These are phyloP conservation scores for Rhopalosiphum nymphaeae DNA, from an alignment of 2,888 invertebrate species.

Conservation along the genomic window DNA sequence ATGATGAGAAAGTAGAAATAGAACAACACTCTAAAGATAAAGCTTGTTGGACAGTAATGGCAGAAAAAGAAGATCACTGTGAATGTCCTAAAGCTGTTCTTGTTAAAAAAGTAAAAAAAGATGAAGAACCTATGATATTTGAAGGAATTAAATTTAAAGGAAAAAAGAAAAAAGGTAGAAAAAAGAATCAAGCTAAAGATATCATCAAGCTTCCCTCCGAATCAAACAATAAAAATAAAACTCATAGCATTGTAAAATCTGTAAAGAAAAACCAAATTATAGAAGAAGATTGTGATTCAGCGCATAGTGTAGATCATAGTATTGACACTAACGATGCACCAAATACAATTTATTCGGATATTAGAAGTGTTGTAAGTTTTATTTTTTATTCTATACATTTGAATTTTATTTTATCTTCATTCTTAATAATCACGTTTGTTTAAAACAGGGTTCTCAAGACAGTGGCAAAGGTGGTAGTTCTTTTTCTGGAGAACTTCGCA, in stretches of 20 bases:
- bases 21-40: not conserved
- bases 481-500: slow-evolving; percentile 48
- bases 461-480: slow-evolving; percentile 60
- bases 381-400: not conserved
- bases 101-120: slow-evolving; percentile 46
- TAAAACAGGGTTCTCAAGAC: slow-evolving; percentile 54
- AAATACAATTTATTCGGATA: slow-evolving; percentile 59
- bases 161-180: slow-evolving; percentile 48
- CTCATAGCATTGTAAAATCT: not conserved
- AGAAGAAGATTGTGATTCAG: slow-evolving; percentile 61
- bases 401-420: not conserved
- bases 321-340: slow-evolving; percentile 59
- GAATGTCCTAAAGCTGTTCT: slow-evolving; percentile 45
- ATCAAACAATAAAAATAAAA: slow-evolving; percentile 6
- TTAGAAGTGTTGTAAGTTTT: slow-evolving; percentile 45
- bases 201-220: slow-evolving; percentile 35
- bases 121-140: slow-evolving; percentile 60
- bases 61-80: slow-evolving; percentile 52
- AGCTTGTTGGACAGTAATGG: slow-evolving; percentile 27
- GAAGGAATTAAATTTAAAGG: slow-evolving; percentile 61
- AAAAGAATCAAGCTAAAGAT: slow-evolving; percentile 41
- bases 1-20: not conserved
- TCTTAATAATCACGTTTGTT: not conserved
- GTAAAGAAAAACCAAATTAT: slow-evolving; percentile 30
- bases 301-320: slow-evolving; percentile 59